Evolutionary conservation across 2,113 vertebrate species (phyloP).

Genomic region (Trematocara variabile): DNA sequence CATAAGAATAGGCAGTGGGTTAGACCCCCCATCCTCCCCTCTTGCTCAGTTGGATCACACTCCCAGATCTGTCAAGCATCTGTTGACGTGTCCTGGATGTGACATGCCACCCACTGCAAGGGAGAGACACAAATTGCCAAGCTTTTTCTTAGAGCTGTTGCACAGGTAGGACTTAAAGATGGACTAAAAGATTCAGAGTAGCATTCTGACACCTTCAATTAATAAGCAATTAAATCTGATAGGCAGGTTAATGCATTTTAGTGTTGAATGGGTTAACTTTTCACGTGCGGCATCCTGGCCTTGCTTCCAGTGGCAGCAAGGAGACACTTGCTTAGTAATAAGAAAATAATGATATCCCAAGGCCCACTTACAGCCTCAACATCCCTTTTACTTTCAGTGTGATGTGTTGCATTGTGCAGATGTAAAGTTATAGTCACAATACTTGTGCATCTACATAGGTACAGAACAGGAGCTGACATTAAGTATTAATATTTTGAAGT

Average conservation of each 20-base stretch:
- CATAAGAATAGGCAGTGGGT: conserved; percentile 47
- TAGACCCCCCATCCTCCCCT: not conserved
- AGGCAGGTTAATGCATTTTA: not conserved
- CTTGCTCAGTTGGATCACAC: conserved; percentile 43
- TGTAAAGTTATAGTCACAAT: not conserved
- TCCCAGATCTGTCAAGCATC: conserved; percentile 40
- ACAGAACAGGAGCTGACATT: not conserved
- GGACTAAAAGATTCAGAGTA: not conserved
- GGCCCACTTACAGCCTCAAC: not conserved
- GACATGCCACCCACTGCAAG: conserved; percentile 28
- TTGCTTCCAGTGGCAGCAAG: not conserved
- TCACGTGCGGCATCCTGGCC: not conserved
- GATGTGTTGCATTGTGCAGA: not conserved
- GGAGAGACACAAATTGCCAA: conserved; percentile 20
- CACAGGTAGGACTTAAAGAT: not conserved
- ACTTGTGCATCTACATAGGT: not conserved
- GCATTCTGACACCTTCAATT: not conserved
- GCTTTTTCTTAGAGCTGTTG: not conserved
- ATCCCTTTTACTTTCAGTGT: not conserved
- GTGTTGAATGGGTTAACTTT: not conserved
- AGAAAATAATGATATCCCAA: not conserved
- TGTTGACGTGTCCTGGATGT: conserved; percentile 31
- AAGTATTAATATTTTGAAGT: not conserved
- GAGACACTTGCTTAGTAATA: not conserved
- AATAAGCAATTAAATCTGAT: not conserved